Evolutionary conservation across 2,888 invertebrate genomes (phyloP), one percentile per base, ranked within the genome.

Genomic region (Calliphora vomitoria): DNA sequence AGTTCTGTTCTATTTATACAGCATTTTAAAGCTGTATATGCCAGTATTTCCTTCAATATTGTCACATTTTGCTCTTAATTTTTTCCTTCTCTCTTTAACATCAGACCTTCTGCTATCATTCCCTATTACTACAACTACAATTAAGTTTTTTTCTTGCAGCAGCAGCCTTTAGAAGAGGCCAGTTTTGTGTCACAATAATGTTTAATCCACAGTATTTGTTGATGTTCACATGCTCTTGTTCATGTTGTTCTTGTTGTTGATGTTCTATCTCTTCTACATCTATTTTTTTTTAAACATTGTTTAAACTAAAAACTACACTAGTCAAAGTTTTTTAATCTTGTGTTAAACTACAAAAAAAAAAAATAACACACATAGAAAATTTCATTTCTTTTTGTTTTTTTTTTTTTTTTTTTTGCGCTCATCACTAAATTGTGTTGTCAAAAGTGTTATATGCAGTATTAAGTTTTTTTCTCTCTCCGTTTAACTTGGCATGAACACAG

Each of bases 251-350:
- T 25, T 78, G 66, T 68, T 78, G 66, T 66, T 41, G 41, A 74
- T 74, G 41, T 41, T 41, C 20, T 68, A 41, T 53, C 55, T 66
- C 66, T 44, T 44, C 13, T 44, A 44, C 10, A 53, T 31, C 41
- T 25, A 50, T 53, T 35, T 82, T 75, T 83, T 80, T 58, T 74
- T 53, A 62, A 13, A 31, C 31, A 60, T 71, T 78, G 83, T 71
- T 78, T 18, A 68, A 53, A 50, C 74, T 38, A 74, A 80, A 80
- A 85, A 71, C 75, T 69, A 64, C 58, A 78, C 53, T 66, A 86
- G 62, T 66, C 71, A 84, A 87, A 84, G 60, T 87, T 82, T 87
- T 87, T 87, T 87, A 87, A 87, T 87, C 85, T 82, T 82, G 66
- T 87, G 81, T 81, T 44, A 71, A 79, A 86, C 82, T 68, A 69